These are phyloP conservation scores for Nasua narica DNA, from an alignment of 2,797 vertebrate genomes.

Conservation along the genomic window DNA sequence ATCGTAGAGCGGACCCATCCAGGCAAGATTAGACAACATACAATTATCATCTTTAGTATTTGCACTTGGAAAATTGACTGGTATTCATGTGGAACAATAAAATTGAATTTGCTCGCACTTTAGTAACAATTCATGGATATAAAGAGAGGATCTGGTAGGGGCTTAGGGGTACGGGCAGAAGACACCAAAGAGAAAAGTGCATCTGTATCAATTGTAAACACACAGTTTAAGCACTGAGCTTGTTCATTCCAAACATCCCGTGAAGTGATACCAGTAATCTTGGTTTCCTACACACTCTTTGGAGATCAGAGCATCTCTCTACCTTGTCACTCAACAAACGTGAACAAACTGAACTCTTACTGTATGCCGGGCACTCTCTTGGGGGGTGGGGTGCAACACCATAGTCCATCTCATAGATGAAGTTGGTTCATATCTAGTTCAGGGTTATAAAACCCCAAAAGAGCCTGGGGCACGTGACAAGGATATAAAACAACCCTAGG, in stretches of 20 bases:
- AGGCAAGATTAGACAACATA: slow-evolving; percentile 75
- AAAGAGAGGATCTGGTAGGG: not conserved
- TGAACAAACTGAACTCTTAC: not conserved
- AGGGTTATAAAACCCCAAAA: not conserved
- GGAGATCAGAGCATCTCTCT: not conserved
- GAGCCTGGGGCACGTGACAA: not conserved
- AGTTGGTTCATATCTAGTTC: not conserved
- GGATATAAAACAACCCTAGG: not conserved
- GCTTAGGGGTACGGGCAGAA: not conserved
- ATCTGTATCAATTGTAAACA: not conserved
- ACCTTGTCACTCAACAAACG: not conserved
- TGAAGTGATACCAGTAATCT: not conserved
- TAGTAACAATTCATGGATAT: slow-evolving; percentile 35
- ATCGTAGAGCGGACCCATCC: slow-evolving; percentile 63
- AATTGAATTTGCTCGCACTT: slow-evolving; percentile 44
- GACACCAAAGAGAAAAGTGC: not conserved
- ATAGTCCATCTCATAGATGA: not conserved
- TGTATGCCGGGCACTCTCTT: accelerated
- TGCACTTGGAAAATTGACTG: slow-evolving; percentile 52
- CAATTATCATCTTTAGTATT: slow-evolving; percentile 73
- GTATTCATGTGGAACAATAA: slow-evolving; percentile 61
- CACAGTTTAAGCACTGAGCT: not conserved
- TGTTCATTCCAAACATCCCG: not conserved
- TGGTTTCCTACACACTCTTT: not conserved
- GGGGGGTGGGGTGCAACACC: no score